Evolutionary conservation across 2,797 vertebrate species (phyloP).

Genomic region (Acanthornis magna): DNA sequence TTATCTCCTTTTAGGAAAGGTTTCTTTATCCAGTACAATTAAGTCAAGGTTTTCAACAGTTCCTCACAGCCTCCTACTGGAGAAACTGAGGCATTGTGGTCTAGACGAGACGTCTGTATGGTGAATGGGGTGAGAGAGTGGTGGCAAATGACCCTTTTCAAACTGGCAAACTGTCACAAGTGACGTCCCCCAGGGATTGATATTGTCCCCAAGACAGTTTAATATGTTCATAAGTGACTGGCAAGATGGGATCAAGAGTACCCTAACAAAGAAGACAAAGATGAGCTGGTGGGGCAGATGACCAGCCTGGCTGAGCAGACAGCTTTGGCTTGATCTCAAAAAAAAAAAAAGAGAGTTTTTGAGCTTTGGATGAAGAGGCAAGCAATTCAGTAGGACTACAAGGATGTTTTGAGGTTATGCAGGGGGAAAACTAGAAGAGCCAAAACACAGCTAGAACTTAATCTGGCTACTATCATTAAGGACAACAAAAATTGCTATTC

Average conservation of each 20-base stretch:
- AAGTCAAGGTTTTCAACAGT: background rate
- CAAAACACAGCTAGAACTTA: background rate
- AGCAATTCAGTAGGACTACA: background rate
- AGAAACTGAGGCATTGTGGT: background rate
- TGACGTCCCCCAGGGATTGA: background rate
- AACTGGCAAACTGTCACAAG: background rate
- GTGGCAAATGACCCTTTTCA: fast-evolving
- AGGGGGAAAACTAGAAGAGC: background rate
- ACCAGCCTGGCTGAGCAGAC: background rate
- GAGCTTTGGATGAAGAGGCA: background rate
- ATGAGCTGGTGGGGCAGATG: background rate
- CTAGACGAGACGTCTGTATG: background rate
- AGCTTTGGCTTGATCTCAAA: background rate
- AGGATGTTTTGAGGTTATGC: background rate
- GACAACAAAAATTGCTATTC: background rate
- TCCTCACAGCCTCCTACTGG: background rate
- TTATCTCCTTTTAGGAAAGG: slow-evolving; percentile 58
- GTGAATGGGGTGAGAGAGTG: background rate
- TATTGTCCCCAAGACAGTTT: background rate
- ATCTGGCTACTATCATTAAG: background rate
- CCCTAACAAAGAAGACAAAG: background rate
- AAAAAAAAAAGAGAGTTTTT: background rate
- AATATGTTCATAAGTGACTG: fast-evolving
- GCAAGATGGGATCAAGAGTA: background rate
- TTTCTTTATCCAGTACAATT: slow-evolving; percentile 24